Percentiles rank a stretch among this genome's conserved stretches.
These are phyloP conservation scores for Sturmia bella DNA, from an alignment of 2,888 invertebrate genomes.

Conservation along the genomic window DNA sequence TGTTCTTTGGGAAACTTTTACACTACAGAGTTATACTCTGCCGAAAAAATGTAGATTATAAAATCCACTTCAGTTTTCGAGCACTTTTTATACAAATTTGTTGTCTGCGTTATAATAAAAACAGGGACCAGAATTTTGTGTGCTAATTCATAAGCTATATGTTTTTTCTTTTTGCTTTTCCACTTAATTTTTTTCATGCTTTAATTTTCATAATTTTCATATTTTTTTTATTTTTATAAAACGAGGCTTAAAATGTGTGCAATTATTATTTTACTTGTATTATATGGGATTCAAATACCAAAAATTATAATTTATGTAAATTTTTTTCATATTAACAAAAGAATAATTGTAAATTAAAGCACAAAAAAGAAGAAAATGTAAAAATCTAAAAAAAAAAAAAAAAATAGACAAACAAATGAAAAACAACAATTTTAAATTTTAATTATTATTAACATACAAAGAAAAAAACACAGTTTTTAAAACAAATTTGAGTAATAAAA, in stretches of 20 bases:
- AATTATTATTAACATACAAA: constrained; percentile 67
- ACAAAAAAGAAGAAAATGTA: constrained; percentile 63
- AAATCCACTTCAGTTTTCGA: no score
- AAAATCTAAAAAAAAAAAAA: constrained; percentile 48
- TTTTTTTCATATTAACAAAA: constrained; percentile 48
- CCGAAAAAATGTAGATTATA: no score
- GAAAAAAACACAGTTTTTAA: constrained; percentile 54
- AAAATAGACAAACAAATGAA: constrained; percentile 43
- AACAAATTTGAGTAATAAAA: constrained; percentile 32
- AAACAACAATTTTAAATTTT: constrained; percentile 59
- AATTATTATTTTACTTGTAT: constrained; percentile 43
- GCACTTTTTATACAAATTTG: no score
- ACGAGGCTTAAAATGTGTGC: constrained; percentile 21
- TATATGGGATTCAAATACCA: constrained; percentile 54
- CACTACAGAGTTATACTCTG: no score
- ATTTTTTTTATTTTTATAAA: background rate
- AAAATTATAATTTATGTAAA: constrained; percentile 61
- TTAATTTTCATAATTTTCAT: no score
- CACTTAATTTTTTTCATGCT: no score
- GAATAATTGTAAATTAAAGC: constrained; percentile 60
- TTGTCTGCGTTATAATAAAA: no score
- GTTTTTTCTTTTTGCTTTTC: no score
- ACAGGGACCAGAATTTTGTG: no score
- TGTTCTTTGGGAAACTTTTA: no score
- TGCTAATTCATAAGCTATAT: no score